Percentiles rank a stretch among this genome's conserved stretches.
These are phyloP conservation scores for Vollenhovia emeryi DNA, from an alignment of 1,140 invertebrate genomes.

Conservation along the genomic window DNA sequence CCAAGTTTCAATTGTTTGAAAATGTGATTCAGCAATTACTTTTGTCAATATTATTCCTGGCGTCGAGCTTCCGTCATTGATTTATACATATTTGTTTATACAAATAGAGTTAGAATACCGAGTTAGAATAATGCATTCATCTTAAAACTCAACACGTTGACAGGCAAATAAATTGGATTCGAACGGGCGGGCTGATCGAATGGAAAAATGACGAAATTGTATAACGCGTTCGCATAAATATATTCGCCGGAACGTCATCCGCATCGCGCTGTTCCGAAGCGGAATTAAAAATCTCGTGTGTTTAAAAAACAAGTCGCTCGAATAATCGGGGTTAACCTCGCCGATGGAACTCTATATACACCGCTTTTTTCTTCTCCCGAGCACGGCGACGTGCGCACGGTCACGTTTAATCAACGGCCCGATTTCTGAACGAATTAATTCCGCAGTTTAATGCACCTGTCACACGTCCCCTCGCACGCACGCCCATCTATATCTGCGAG, in stretches of 20 bases:
- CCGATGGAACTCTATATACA: background rate
- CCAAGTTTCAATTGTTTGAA: background rate
- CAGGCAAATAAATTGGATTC: slow-evolving; percentile 35
- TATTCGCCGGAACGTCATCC: slow-evolving; percentile 21
- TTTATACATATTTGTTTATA: background rate
- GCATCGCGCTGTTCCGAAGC: background rate
- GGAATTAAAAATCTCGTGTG: slow-evolving; percentile 24
- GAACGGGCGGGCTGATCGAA: background rate
- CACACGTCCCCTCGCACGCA: slow-evolving; percentile 58
- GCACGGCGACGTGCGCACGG: background rate
- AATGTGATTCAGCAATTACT: background rate
- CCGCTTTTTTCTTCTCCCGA: slow-evolving; percentile 24
- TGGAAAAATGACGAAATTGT: slow-evolving; percentile 31
- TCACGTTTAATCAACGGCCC: slow-evolving; percentile 46
- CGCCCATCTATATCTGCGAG: slow-evolving; percentile 48
- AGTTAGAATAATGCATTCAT: slow-evolving; percentile 11
- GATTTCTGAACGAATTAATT: slow-evolving; percentile 63
- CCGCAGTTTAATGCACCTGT: slow-evolving; percentile 65
- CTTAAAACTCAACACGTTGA: slow-evolving; percentile 27
- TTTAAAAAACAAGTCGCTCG: slow-evolving; percentile 34
- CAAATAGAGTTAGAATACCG: background rate
- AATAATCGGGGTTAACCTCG: slow-evolving; percentile 10
- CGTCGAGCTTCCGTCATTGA: background rate
- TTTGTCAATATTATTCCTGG: background rate
- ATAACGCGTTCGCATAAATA: slow-evolving; percentile 33